These are phyloP conservation scores for Bothrops jararaca DNA, from an alignment of 2,113 vertebrate genomes.

Conservation along the genomic window DNA sequence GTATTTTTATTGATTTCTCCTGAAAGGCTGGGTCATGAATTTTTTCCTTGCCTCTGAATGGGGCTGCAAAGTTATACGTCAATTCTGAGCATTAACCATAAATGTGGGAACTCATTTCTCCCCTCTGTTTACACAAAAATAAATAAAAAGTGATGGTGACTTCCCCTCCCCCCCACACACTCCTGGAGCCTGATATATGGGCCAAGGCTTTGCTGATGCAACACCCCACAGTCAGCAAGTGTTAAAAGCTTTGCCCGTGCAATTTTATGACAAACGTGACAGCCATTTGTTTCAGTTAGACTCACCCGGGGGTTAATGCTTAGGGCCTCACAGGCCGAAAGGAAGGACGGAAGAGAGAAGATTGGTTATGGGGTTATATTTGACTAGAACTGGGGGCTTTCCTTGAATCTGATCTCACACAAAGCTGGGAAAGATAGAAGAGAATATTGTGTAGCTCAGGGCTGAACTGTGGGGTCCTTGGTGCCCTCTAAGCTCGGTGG, in stretches of 20 bases:
- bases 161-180: neutral
- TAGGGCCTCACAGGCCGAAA: neutral
- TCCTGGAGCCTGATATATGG: neutral
- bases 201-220: constrained; percentile 32
- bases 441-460: neutral
- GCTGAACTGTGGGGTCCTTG: neutral
- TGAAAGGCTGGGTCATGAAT: constrained; percentile 59
- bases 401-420: neutral
- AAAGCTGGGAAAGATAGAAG: neutral
- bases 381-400: neutral
- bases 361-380: neutral
- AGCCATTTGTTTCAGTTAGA: neutral
- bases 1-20: constrained; percentile 60
- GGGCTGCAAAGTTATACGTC: constrained; percentile 52
- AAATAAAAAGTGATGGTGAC: constrained; percentile 22
- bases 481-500: neutral
- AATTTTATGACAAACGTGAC: neutral
- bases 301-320: neutral
- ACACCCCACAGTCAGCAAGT: constrained; percentile 30
- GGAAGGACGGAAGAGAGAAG: neutral
- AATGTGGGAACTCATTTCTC: constrained; percentile 43
- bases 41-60: constrained; percentile 50
- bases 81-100: constrained; percentile 41
- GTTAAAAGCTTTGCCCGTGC: constrained; percentile 8
- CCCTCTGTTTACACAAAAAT: neutral